Evolutionary conservation across 2,888 invertebrate species (phyloP).

Genomic region (Bellardia bayeri): DNA sequence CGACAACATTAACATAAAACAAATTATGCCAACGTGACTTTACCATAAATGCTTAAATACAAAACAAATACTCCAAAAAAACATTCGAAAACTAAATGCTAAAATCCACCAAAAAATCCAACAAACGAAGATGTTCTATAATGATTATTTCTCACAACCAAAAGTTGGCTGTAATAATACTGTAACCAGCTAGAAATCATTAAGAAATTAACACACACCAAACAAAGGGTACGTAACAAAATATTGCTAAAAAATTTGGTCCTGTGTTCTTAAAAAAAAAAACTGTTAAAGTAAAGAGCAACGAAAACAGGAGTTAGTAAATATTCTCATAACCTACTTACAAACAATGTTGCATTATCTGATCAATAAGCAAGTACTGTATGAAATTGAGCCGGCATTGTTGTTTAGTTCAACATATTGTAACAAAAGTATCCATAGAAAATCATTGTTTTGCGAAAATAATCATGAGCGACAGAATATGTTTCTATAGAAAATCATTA

Average conservation of each 20-base stretch:
- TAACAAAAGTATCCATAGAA: neutral
- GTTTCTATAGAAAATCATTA: too few relatives aligned
- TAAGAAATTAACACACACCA: slow-evolving; percentile 71
- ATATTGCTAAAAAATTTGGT: slow-evolving; percentile 2
- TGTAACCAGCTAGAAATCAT: slow-evolving; percentile 57
- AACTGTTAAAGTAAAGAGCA: neutral
- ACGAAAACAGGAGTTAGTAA: slow-evolving; percentile 18
- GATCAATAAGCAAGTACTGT: slow-evolving; percentile 32
- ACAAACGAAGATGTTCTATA: slow-evolving; percentile 68
- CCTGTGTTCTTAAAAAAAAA: slow-evolving; percentile 22
- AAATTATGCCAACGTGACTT: slow-evolving; percentile 85
- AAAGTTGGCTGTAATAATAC: slow-evolving; percentile 35
- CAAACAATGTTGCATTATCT: slow-evolving; percentile 56
- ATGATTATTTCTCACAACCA: slow-evolving; percentile 68
- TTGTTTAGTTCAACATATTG: neutral
- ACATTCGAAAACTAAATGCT: slow-evolving; percentile 34
- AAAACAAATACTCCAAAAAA: slow-evolving; percentile 54
- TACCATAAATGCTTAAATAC: slow-evolving; percentile 83
- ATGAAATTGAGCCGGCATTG: neutral
- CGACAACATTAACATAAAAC: slow-evolving; percentile 84
- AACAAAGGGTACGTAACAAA: neutral
- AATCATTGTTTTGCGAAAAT: too few relatives aligned
- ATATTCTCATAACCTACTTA: slow-evolving; percentile 66
- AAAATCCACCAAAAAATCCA: slow-evolving; percentile 8
- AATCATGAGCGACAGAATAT: too few relatives aligned